Percentiles rank a stretch among this genome's conserved stretches.
Evolutionary conservation across 2,113 vertebrate species (phyloP).

Genomic region (Fulica atra): DNA sequence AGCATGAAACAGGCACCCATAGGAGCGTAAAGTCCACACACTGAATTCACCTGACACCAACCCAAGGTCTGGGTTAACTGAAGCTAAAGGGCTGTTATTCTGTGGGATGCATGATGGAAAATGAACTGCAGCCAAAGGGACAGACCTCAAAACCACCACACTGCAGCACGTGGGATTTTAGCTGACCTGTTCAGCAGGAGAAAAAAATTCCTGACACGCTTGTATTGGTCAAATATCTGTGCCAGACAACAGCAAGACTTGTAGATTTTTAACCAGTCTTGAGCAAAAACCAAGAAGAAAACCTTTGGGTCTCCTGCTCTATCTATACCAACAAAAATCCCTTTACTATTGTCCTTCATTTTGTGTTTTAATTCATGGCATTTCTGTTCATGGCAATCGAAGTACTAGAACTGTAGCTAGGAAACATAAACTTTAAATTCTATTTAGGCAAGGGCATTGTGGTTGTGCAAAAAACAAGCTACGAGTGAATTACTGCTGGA

Average conservation of each 20-base stretch:
- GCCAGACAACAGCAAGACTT: background rate
- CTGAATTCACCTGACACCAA: background rate
- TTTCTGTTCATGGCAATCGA: background rate
- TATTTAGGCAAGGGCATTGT: constrained; percentile 43
- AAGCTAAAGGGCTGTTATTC: background rate
- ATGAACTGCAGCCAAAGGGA: background rate
- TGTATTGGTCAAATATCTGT: background rate
- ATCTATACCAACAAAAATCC: background rate
- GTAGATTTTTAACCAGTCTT: background rate
- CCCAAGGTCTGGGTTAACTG: background rate
- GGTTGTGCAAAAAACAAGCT: constrained; percentile 31
- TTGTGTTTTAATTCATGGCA: background rate
- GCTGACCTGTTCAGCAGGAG: background rate
- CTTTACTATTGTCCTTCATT: background rate
- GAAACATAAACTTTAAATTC: constrained; percentile 58
- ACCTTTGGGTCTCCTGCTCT: background rate
- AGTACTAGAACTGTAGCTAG: constrained; percentile 40
- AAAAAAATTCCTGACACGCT: background rate
- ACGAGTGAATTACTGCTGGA: constrained; percentile 27
- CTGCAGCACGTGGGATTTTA: background rate
- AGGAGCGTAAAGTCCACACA: rapidly evolving
- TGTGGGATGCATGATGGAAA: background rate
- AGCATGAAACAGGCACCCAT: rapidly evolving
- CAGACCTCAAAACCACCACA: background rate
- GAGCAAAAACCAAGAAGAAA: background rate